Evolutionary conservation across 2,113 vertebrate species (phyloP), one percentile per base, ranked within the genome.

Genomic region (Solea solea): DNA sequence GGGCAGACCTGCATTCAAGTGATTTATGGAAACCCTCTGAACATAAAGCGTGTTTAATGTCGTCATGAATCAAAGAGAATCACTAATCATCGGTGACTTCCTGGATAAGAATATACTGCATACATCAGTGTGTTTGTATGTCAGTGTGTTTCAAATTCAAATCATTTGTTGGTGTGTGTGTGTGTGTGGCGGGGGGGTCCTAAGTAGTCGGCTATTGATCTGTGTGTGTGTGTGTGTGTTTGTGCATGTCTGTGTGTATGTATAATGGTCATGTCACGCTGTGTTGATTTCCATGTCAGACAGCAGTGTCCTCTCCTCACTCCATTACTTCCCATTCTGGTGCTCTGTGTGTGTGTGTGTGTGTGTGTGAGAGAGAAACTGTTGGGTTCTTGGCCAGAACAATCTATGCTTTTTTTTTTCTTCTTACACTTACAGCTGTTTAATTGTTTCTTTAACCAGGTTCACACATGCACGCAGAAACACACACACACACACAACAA

Each of bases 281-380:
- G 59, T 74, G 89, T 89, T 91, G 83, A 80, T 78, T 89, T 88
- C 87, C 79, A 85, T 87, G 87, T 89, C 80, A 82, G 83, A 87
- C 85, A 86, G 86, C 87, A 64, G 76, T 45, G 59, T 88, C 87
- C 71, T 75, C 76, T 86, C 81, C 73, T 83, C 90, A 86, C 86
- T 87, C 84, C 88, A 84, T 90, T 90, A 87, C 88, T 80, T 80
- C 81, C 81, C 79, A 74, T 84, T 82, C 82, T 86, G 76, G 84
- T 14, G 9, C 50, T 66, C 39, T 63, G 61, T 73, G 76, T 82
- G 41, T 25, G 42, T 46, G 61, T 41, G 51, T 48, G 41, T 50
- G 64, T 68, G 50, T 69, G 60, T 56, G 69, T 69, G 44, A 69
- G 42, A 57, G 34, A 67, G 21, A 21, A 21, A 34, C 34, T 34